A percentile compares a stretch with the other conserved stretches of the same genome.
Evolutionary conservation across 2,888 invertebrate genomes (phyloP).

Genomic region (Biston betularia): DNA sequence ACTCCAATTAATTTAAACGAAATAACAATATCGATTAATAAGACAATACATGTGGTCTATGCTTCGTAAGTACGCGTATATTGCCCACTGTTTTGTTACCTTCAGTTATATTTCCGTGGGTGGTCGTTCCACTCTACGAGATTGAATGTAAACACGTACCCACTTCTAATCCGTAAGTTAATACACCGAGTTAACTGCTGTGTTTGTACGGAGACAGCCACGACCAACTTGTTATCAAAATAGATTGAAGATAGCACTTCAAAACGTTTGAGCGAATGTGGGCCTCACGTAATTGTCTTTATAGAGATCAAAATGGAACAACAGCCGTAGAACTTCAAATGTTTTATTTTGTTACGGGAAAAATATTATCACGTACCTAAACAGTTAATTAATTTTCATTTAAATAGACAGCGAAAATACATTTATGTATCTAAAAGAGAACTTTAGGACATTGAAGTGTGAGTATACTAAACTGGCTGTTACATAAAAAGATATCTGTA

Average conservation of each 20-base stretch:
- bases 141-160: constrained; percentile 39
- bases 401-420: too few relatives aligned
- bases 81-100: constrained; percentile 26
- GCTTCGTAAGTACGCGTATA: background rate
- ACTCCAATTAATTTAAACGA: constrained; percentile 30
- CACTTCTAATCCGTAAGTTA: constrained; percentile 35
- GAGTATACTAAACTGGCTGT: too few relatives aligned
- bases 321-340: too few relatives aligned
- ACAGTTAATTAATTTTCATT: too few relatives aligned
- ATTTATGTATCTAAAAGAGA: too few relatives aligned
- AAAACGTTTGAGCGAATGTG: background rate
- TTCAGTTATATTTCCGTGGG: constrained; percentile 27
- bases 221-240: constrained; percentile 20
- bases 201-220: constrained; percentile 23
- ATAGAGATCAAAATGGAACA: background rate
- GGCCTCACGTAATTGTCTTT: background rate
- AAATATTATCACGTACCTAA: too few relatives aligned
- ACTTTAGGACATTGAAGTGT: too few relatives aligned
- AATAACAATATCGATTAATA: constrained; percentile 27
- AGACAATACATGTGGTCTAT: constrained; percentile 22
- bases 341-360: too few relatives aligned
- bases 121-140: constrained; percentile 27
- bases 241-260: background rate
- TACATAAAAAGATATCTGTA: too few relatives aligned
- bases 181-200: constrained; percentile 29